Evolutionary conservation across 1,140 invertebrate species (phyloP).

Genomic region (Chironomus tepperi): DNA sequence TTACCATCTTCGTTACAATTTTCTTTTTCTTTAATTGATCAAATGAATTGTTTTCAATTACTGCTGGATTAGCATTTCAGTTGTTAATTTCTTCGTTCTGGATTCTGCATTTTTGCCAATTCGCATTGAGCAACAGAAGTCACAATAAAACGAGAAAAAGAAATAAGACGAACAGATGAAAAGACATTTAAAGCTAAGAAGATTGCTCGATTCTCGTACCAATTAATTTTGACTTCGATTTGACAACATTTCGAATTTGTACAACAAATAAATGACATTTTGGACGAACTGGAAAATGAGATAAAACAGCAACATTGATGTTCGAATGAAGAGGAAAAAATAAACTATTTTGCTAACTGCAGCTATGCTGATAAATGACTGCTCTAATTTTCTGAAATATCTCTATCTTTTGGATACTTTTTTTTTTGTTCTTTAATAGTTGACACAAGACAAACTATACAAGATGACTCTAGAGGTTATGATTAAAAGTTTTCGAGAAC

Average conservation of each 20-base stretch:
- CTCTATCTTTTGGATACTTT: no score
- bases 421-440: no score
- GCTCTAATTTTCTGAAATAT: no score
- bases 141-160: background rate
- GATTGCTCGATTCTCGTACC: background rate
- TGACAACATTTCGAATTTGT: background rate
- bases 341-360: no score
- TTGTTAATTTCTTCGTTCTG: background rate
- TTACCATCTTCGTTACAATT: background rate
- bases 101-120: no score
- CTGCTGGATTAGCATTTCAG: conserved; percentile 10
- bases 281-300: background rate
- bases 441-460: no score
- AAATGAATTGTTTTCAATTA: conserved; percentile 20
- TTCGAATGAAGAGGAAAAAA: no score
- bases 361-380: no score
- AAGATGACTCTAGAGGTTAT: no score
- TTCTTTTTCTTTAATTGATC: conserved; percentile 17
- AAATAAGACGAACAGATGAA: no score
- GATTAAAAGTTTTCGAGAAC: no score
- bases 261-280: background rate
- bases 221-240: conserved; percentile 19
- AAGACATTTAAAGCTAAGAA: no score
- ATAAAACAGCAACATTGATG: background rate
- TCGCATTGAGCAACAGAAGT: background rate